phyloP scores from a whole-genome alignment of 1,140 invertebrate genomes.

The Pararge aegeria region DNA sequence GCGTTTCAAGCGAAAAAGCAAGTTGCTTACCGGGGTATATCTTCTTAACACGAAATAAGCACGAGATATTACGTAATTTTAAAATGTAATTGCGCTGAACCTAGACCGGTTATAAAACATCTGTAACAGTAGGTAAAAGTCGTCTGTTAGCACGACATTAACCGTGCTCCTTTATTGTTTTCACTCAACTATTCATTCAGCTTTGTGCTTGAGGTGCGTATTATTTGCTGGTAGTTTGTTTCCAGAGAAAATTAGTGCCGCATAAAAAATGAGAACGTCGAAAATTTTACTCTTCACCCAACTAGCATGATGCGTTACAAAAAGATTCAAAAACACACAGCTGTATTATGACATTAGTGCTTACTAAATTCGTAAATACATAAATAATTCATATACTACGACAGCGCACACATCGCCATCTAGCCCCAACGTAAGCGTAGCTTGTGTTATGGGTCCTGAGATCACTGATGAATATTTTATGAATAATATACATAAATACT shows the following conservation, averaged over 20 bases:
- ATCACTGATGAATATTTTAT: too few relatives aligned
- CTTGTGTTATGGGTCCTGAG: too few relatives aligned
- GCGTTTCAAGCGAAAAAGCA: too few relatives aligned
- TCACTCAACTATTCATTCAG: not conserved
- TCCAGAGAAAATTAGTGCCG: not conserved
- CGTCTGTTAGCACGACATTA: not conserved
- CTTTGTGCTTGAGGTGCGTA: not conserved
- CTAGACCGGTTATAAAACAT: not conserved
- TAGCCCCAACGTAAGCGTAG: too few relatives aligned
- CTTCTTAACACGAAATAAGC: too few relatives aligned
- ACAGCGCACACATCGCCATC: too few relatives aligned
- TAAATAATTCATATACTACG: too few relatives aligned
- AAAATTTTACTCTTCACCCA: not conserved
- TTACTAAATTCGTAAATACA: too few relatives aligned
- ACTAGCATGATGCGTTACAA: not conserved
- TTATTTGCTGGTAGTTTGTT: not conserved
- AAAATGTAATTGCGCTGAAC: not conserved
- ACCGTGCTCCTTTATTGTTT: slow-evolving; percentile 3
- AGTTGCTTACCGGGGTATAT: too few relatives aligned
- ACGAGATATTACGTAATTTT: not conserved
- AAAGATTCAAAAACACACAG: too few relatives aligned
- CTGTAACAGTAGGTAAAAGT: not conserved
- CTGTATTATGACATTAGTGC: too few relatives aligned
- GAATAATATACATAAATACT: too few relatives aligned
- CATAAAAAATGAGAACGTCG: not conserved